Base-by-base conservation (phyloP, 2,797 vertebrate species). In the Sarcoramphus papa region DNA sequence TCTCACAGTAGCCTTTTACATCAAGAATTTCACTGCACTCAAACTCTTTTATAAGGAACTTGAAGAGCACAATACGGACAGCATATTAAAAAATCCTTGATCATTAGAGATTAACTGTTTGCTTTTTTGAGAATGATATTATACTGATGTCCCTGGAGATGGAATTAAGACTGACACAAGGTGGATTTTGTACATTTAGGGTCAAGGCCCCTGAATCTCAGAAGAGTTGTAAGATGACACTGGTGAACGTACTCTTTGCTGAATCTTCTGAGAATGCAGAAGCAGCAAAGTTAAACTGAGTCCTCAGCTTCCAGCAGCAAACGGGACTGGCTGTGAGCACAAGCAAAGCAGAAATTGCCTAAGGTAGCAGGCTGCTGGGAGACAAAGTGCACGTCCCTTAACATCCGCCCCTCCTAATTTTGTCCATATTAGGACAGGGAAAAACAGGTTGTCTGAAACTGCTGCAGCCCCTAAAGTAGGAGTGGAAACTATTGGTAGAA, bases 401-500 rank as follows among this genome's bases (percentile, higher is more conserved):
- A 73, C 43, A 76, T 73, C 35, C 41, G 13, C 51, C 15, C n/a
- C 33, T 5, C 14, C 37, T 3, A 68, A 62, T 94, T 96, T 96
- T 93, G 56, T 83, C 91, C 75, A 47, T 95, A 94, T 96, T 94
- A 96, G 91, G 91, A 91, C 72, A 65, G 45, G 48, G 64, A 65
- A 88, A 88, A 94, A 78, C 72, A 96, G 73, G 90, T 91, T 96
- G 92, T 53, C 75, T 94, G 86, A 87, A 94, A 90, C 67, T 37
- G 50, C 51, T 94, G 93, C 94, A 82, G 70, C 48, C 95, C 67
- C 60, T 79, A 77, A 89, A 94, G 95, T 48, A 77, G 81, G 81
- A 96, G 78, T 94, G 86, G 95, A 96, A 96, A 93, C 78, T 95
- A 87, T 90, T 94, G 96, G 91, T 97, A 92, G 84, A 93, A 95